Evolutionary conservation across 23 tunicate genomes (phyloP).

Genomic region (Halocynthia roretzi): DNA sequence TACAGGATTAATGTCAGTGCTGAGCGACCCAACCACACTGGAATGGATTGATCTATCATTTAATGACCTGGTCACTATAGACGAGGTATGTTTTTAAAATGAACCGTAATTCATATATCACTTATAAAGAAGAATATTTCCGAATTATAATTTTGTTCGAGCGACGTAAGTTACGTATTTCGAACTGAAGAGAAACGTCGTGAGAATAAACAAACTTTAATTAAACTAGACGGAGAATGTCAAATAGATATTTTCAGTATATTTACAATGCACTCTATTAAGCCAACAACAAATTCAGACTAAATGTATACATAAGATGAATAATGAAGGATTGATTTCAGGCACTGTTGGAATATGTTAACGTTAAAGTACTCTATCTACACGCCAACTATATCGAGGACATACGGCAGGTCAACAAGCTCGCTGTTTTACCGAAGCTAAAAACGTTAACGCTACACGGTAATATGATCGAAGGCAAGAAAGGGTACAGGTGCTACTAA

Average conservation of each 20-base stretch:
- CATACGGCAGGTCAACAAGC: slow-evolving; percentile 64
- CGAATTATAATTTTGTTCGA: too few species aligned
- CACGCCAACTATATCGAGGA: slow-evolving; percentile 73
- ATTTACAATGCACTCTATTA: too few species aligned
- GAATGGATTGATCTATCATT: slow-evolving; percentile 93
- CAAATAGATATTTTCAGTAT: too few species aligned
- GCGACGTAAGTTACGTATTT: too few species aligned
- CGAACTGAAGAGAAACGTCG: too few species aligned
- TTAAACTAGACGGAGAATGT: too few species aligned
- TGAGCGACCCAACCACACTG: slow-evolving; percentile 44
- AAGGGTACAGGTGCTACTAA: slow-evolving; percentile 67
- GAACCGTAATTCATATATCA: too few species aligned
- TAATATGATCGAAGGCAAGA: slow-evolving; percentile 54
- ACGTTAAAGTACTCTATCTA: slow-evolving; percentile 74
- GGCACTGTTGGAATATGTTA: slow-evolving; percentile 57
- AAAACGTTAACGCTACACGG: slow-evolving; percentile 81
- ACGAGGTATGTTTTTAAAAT: slow-evolving; percentile 40
- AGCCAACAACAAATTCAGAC: background rate
- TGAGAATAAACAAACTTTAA: too few species aligned
- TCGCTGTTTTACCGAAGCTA: slow-evolving; percentile 59
- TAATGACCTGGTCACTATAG: slow-evolving; percentile 61
- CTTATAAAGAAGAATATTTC: too few species aligned
- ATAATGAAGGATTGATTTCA: background rate
- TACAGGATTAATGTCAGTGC: slow-evolving; percentile 51
- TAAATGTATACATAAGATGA: background rate